Conservation (phyloP, 2,888 invertebrate genomes). For the Orthonychiurus folsomi region DNA sequence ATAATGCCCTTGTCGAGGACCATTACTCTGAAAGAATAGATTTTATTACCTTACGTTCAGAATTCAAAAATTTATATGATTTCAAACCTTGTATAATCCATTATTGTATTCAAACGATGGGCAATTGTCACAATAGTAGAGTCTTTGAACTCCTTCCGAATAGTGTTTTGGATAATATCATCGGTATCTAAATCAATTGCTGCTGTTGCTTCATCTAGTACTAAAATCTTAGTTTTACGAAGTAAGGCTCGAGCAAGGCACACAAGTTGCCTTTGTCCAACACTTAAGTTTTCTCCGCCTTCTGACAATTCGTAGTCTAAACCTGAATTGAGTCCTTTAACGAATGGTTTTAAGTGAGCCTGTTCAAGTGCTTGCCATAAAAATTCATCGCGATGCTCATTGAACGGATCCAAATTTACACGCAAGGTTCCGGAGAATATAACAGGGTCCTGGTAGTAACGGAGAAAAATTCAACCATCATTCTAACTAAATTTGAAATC, state of each 20-base stretch:
- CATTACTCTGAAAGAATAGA: too few relatives aligned
- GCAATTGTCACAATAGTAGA: too few relatives aligned
- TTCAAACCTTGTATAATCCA: too few relatives aligned
- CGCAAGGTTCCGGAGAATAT: slow-evolving; percentile 52
- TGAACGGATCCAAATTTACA: slow-evolving; percentile 52
- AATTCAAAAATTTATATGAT: too few relatives aligned
- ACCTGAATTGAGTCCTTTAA: slow-evolving; percentile 14
- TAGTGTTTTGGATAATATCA: too few relatives aligned
- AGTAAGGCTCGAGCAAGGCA: slow-evolving; percentile 31
- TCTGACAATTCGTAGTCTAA: background rate
- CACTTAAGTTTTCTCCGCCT: slow-evolving; percentile 11
- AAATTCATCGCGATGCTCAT: slow-evolving; percentile 46
- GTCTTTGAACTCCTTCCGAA: too few relatives aligned
- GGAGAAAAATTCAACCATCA: background rate
- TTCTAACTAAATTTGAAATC: background rate
- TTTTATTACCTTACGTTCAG: too few relatives aligned
- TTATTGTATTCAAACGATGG: too few relatives aligned
- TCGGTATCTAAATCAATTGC: too few relatives aligned
- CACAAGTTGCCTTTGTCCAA: slow-evolving; percentile 33
- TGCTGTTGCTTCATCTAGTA: slow-evolving; percentile 58
- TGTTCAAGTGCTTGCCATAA: slow-evolving; percentile 50
- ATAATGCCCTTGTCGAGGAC: too few relatives aligned
- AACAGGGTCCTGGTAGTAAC: slow-evolving; percentile 49
- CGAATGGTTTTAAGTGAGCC: slow-evolving; percentile 47
- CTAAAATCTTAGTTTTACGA: slow-evolving; percentile 29